These are phyloP conservation scores for Synchiropus splendidus DNA, from an alignment of 2,113 vertebrate genomes.

Conservation along the genomic window DNA sequence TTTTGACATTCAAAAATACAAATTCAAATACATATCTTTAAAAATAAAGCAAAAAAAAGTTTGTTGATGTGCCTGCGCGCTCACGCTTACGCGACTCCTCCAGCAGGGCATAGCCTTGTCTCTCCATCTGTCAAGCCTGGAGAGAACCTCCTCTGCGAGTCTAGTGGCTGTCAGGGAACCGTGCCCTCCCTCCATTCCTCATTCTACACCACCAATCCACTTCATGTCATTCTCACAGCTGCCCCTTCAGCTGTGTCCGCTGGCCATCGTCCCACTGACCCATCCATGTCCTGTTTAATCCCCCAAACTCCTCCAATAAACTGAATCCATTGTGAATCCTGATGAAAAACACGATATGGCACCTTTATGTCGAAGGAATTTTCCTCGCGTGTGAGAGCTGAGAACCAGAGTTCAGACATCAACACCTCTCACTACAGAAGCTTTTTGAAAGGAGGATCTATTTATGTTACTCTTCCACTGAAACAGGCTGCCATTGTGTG, in stretches of 20 bases:
- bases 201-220: conserved; percentile 9
- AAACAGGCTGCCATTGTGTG: not conserved
- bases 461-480: too few species aligned
- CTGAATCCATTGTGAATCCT: too few species aligned
- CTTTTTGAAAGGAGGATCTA: too few species aligned
- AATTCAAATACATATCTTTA: too few species aligned
- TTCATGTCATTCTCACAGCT: conserved; percentile 51
- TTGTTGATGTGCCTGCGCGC: conserved; percentile 5
- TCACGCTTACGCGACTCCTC: conserved; percentile 13
- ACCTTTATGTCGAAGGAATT: too few species aligned
- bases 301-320: too few species aligned
- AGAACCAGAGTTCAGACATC: too few species aligned
- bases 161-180: conserved; percentile 41
- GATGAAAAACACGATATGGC: too few species aligned
- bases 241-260: conserved; percentile 64
- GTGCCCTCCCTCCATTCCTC: conserved; percentile 39
- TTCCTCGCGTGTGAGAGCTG: too few species aligned
- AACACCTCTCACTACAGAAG: too few species aligned
- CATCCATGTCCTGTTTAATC: conserved; percentile 53
- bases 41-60: too few species aligned
- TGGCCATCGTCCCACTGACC: conserved; percentile 50
- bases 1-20: too few species aligned
- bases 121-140: conserved; percentile 53
- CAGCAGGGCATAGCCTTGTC: conserved; percentile 36
- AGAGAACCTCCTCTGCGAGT: conserved; percentile 41